Evolutionary conservation across 2,888 invertebrate genomes (phyloP), one percentile per base, ranked within the genome.

Genomic region (Ormyrus labotus): DNA sequence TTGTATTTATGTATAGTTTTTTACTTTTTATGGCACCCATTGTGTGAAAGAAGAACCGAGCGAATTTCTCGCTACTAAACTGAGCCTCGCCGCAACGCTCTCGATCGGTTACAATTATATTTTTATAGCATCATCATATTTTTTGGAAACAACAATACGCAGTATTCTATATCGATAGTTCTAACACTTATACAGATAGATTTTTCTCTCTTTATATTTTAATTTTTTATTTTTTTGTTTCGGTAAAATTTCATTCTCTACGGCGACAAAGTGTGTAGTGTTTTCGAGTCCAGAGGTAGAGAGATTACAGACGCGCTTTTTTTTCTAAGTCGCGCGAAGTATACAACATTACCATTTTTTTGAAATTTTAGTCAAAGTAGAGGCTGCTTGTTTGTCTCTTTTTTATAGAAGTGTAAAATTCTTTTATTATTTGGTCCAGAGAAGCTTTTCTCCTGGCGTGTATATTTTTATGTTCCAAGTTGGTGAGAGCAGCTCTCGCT

Each of bases 381-480:
- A 81, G 34, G 68, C 61, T 73, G 73, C 69, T 81, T 76, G 70
- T 68, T 78, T 63, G 65, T 72, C 51, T 71, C 57, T 64, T 81
- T 83, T 83, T 81, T 83, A 86, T 87, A 88, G 87, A 88, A 88
- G 88, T 89, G 89, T 89, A 89, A 89, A 89, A 89, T 89, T 89
- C 85, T 83, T 34, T 34, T 85, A 82, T 84, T 75, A 87, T 89
- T 34, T 89, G 89, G 89, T 90, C 89, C 89, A 89, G 87, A 89
- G 87, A 87, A 86, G 83, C 77, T 82, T 83, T 84, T 84, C 81
- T 82, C 83, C 79, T 83, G 73, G 77, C 76, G 65, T 82, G 57
- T 34, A 34, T 34, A 34, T 34, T 34, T 34, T 81, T 81, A 69
- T 81, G 81, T 74, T 82, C 34, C 81, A 82, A 80, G 83, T 81